Evolutionary conservation across 2,888 invertebrate genomes (phyloP).

Genomic region (Epinotia bilunana): DNA sequence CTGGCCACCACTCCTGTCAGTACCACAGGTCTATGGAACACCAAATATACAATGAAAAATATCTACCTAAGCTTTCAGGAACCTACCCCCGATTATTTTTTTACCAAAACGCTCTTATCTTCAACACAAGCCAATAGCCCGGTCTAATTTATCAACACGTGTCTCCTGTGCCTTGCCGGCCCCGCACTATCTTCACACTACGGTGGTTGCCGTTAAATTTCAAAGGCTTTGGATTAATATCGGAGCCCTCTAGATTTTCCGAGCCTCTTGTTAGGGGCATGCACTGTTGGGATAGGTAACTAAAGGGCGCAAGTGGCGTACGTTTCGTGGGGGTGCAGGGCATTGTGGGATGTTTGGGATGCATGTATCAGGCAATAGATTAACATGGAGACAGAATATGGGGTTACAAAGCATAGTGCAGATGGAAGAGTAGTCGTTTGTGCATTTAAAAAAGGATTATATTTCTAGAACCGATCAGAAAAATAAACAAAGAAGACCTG

Average conservation of each 20-base stretch:
- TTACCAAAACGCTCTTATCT: background rate
- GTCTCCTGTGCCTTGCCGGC: background rate
- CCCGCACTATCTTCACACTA: conserved; percentile 37
- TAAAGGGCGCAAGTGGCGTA: background rate
- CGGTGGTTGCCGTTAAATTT: conserved; percentile 38
- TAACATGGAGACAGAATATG: background rate
- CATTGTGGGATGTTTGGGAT: background rate
- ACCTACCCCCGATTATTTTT: too few species aligned
- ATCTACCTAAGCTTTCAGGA: too few species aligned
- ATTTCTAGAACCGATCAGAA: too few species aligned
- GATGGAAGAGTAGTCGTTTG: background rate
- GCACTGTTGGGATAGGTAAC: background rate
- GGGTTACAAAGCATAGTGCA: background rate
- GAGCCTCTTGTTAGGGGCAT: conserved; percentile 27
- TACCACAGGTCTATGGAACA: too few species aligned
- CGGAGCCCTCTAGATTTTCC: conserved; percentile 33
- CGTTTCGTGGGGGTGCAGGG: background rate
- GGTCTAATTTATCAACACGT: conserved; percentile 4
- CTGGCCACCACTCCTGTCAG: too few species aligned
- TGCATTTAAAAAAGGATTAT: too few species aligned
- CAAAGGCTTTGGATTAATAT: conserved; percentile 32
- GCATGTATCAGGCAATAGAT: conserved; percentile 1
- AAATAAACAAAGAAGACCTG: too few species aligned
- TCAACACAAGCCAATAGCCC: conserved; percentile 7
- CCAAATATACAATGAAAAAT: too few species aligned